Base-by-base conservation (phyloP, 1,140 invertebrate genomes). In the Coenobita brevimanus region DNA sequence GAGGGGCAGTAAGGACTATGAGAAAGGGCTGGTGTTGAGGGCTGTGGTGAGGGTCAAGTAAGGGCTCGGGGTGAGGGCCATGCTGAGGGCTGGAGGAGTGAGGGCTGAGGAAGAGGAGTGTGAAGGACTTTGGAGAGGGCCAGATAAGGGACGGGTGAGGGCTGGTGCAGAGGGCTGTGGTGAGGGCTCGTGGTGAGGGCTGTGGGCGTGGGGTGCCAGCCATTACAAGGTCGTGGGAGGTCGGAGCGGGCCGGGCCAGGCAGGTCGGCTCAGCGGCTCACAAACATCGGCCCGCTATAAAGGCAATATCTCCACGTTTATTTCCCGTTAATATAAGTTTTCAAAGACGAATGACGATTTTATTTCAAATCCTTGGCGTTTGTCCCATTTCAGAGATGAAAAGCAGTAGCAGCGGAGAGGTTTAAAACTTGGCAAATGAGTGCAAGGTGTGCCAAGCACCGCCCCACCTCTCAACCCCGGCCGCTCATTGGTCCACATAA, bases 291-390 rank as follows among this genome's bases (percentile, higher is more conserved):
- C 60, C 76, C 50, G 85, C 76, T 80, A 87, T 80, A 73, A 80
- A 87, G 79, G 85, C 85, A 87, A 87, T 87, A 87, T 87, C 85
- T 71, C 36, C 67, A 80, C 64, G 64, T 73, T 87, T 87, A 80
- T 87, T 80, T 86, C 62, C 85, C 85, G 76, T 87, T 81, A 87
- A 80, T 81, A 87, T 80, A 87, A 81, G 85, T 87, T 87, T 80
- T 81, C 85, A 80, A 87, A 87, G 85, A 87, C 85, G 85, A 87
- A 87, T 87, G 85, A 87, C 85, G 85, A 87, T 81, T 87, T 87
- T 87, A 87, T 87, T 87, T 76, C 76, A 87, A 87, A 87, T 87
- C 85, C 76, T 87, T 87, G 85, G 85, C 85, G 85, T 80, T 71
- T 87, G 60, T 81, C 85, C 85, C 73, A 87, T 87, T 87, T 87